These are phyloP conservation scores for Latrodectus hesperus DNA, from an alignment of 2,888 invertebrate genomes.

Conservation along the genomic window DNA sequence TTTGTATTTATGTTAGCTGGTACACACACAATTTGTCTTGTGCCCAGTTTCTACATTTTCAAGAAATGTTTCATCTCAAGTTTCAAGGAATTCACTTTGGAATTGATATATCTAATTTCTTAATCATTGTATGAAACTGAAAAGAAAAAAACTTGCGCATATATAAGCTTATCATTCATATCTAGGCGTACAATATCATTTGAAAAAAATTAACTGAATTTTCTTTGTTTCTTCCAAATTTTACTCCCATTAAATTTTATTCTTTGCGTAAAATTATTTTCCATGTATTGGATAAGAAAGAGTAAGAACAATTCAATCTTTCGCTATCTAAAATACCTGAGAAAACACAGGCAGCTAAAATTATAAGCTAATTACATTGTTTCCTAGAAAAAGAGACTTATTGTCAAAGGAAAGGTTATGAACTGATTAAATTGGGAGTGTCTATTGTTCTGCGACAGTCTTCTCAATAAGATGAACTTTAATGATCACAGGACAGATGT, in stretches of 20 bases:
- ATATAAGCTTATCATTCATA: background rate
- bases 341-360: conserved; percentile 1
- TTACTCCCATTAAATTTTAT: too few relatives aligned
- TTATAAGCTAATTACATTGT: conserved; percentile 34
- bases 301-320: background rate
- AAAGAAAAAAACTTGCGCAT: too few relatives aligned
- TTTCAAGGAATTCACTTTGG: too few relatives aligned
- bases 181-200: background rate
- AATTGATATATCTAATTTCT: too few relatives aligned
- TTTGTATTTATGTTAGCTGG: too few relatives aligned
- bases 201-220: background rate
- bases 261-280: too few relatives aligned
- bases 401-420: conserved; percentile 30
- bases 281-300: background rate
- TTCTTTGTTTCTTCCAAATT: too few relatives aligned
- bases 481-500: background rate
- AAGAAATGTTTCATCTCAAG: too few relatives aligned
- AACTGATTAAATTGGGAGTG: conserved; percentile 36
- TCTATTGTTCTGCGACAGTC: conserved; percentile 41
- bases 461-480: conserved; percentile 39
- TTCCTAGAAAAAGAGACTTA: conserved; percentile 4
- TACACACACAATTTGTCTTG: too few relatives aligned
- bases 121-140: too few relatives aligned
- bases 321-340: background rate
- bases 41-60: too few relatives aligned